Evolutionary conservation across 2,113 vertebrate species (phyloP).

Genomic region (Acanthisitta chloris): DNA sequence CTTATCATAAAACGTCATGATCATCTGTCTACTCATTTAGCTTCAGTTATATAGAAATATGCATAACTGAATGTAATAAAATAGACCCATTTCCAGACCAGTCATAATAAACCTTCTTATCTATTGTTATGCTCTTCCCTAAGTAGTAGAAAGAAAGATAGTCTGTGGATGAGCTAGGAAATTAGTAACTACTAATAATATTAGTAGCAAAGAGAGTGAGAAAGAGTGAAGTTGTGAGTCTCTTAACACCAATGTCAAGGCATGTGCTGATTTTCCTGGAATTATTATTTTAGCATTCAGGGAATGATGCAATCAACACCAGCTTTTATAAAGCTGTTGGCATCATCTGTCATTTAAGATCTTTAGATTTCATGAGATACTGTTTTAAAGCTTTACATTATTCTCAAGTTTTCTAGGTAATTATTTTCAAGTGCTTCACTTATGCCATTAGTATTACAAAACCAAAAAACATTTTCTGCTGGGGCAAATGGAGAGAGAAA

Average conservation of each 20-base stretch:
- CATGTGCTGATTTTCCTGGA: neutral
- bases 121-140: neutral
- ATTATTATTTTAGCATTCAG: neutral
- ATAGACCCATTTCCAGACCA: neutral
- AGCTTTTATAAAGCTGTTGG: neutral
- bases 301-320: neutral
- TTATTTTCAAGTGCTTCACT: neutral
- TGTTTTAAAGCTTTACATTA: neutral
- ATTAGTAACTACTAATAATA: neutral
- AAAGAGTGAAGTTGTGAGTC: neutral
- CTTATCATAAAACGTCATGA: neutral
- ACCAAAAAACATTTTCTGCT: neutral
- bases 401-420: neutral
- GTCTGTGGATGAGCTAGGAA: neutral
- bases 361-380: neutral
- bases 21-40: neutral
- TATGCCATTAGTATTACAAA: neutral
- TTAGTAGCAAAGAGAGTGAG: neutral
- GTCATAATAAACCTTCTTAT: neutral
- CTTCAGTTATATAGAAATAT: slow-evolving; percentile 5
- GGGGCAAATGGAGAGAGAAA: neutral
- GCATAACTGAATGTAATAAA: neutral
- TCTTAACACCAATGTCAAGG: neutral
- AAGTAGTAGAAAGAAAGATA: neutral
- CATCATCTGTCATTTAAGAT: neutral